Percentiles rank a stretch among this genome's conserved stretches.
Evolutionary conservation across 2,113 vertebrate genomes (phyloP).

Genomic region (Corythaixoides concolor): DNA sequence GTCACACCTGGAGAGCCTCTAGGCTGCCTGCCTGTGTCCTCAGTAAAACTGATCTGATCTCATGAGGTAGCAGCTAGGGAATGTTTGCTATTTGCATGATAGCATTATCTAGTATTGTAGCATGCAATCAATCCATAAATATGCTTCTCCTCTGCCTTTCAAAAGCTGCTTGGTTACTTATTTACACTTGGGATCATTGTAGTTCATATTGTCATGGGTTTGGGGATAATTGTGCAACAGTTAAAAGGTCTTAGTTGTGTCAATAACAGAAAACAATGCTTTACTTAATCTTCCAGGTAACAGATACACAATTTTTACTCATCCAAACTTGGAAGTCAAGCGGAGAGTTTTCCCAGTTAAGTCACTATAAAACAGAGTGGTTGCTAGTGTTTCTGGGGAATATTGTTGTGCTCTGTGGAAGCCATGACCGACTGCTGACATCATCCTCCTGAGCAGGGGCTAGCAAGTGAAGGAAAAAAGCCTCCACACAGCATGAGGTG

Average conservation of each 20-base stretch:
- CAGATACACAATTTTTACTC: not conserved
- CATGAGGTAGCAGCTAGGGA: not conserved
- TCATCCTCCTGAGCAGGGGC: not conserved
- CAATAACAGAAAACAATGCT: not conserved
- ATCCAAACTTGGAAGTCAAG: not conserved
- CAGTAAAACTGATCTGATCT: not conserved
- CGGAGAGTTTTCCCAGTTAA: not conserved
- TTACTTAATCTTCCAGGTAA: not conserved
- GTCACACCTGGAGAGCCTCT: not conserved
- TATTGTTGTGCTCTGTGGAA: not conserved
- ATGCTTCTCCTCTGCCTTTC: not conserved
- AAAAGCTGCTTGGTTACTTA: constrained; percentile 46
- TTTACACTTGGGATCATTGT: constrained; percentile 27
- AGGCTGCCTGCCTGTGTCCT: not conserved
- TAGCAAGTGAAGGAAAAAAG: not conserved
- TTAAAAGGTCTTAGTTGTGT: constrained; percentile 17
- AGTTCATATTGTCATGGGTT: constrained; percentile 2
- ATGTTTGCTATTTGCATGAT: not conserved
- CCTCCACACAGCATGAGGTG: not conserved
- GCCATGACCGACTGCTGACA: not conserved
- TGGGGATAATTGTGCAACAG: not conserved
- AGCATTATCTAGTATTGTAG: not conserved
- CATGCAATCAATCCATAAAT: not conserved
- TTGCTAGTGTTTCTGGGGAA: not conserved
- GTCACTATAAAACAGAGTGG: not conserved